Percentiles rank a stretch among this genome's conserved stretches.
phyloP scores from a whole-genome alignment of 2,888 invertebrate genomes.

The Torymus tubicola region DNA sequence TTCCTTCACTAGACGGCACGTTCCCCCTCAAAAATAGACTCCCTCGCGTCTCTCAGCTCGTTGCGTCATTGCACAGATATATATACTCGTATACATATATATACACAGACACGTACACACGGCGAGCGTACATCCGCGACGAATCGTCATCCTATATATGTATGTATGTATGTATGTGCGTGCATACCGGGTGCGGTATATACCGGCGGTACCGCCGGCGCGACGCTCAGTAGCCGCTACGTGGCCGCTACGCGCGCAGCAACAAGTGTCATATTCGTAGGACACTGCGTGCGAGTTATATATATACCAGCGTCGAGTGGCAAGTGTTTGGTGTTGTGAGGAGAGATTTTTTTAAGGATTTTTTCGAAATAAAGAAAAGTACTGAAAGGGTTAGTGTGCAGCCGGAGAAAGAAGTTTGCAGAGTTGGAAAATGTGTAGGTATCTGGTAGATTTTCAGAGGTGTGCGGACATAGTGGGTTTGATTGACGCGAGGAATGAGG shows the following conservation, averaged over 20 bases:
- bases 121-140: background rate
- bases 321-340: no score
- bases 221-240: conserved; percentile 32
- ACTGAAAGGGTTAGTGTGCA: no score
- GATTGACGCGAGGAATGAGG: no score
- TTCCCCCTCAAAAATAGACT: conserved; percentile 16
- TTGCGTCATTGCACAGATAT: background rate
- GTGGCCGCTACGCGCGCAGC: conserved; percentile 24
- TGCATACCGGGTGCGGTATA: conserved; percentile 13
- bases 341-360: no score
- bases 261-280: conserved; percentile 47
- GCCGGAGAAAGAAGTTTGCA: no score
- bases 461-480: no score
- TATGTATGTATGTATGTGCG: background rate
- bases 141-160: background rate
- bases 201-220: background rate
- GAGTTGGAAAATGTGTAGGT: no score
- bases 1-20: background rate
- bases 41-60: background rate
- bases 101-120: background rate
- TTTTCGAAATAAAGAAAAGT: no score
- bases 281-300: no score
- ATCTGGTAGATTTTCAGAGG: no score
- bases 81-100: background rate
- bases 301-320: no score